Evolutionary conservation across 1,140 invertebrate genomes (phyloP), one percentile per base, ranked within the genome.

Genomic region (Bombus turneri): DNA sequence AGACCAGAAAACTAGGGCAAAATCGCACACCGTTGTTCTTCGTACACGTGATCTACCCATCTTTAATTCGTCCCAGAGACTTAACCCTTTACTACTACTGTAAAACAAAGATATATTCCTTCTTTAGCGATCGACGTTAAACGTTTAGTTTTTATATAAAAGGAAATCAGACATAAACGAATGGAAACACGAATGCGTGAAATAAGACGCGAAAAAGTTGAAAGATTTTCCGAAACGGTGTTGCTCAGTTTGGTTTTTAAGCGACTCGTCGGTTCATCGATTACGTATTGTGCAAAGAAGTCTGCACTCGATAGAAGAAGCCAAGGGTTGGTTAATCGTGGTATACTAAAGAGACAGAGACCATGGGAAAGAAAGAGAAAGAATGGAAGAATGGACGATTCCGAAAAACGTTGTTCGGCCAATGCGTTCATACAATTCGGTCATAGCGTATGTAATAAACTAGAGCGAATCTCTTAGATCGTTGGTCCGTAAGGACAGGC

Each of bases 11-110:
- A 59, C 39, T 75, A 37, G n/a, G 74, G 79, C 34, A 62, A 66
- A 64, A 80, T 84, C 72, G 22, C 31, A 43, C 71, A 85, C 43
- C 64, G 57, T 62, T 80, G 79, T 87, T 88, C 76, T 88, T 88
- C 76, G 78, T 62, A 39, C 10, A 62, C 12, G 71, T 34, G 37
- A 25, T 41, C 53, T 53, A 62, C 15, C 22, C 47, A 75, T 31
- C 57, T 82, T 39, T 3, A 39, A 81, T 73, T 85, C 69, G 43
- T 85, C n/a, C 83, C 77, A 80, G 34, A 64, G 68, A 72, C 73
- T 73, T 10, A 53, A 73, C 3, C 31, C 31, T 66, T 34, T 22
- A 34, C 15, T 3, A 1, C 15, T 31, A 53, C 15, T 3, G 31
- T 25, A 34, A 15, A 18, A 53, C 10, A 0, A 13, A 9, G 18